phyloP scores from a whole-genome alignment of 2,797 vertebrate species.

The Hippopotamyrus pictus region DNA sequence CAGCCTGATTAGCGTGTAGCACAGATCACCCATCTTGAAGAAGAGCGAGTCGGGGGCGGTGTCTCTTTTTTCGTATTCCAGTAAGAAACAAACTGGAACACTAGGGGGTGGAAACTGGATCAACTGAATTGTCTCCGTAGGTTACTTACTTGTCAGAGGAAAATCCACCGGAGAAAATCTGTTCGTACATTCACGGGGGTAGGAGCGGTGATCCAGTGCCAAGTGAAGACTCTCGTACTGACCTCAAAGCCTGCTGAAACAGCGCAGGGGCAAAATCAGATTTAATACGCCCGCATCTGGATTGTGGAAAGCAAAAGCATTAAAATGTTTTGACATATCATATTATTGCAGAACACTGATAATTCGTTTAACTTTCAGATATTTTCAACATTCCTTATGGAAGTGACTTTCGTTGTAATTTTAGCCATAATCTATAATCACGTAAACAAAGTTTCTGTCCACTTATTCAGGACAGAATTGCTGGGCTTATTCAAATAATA shows the following conservation, averaged over 20 bases:
- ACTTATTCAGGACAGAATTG: neutral
- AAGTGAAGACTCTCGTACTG: neutral
- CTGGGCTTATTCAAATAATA: neutral
- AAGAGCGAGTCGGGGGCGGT: neutral
- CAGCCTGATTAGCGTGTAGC: neutral
- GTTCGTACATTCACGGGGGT: neutral
- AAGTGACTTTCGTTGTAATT: neutral
- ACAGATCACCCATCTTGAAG: neutral
- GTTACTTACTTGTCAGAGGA: conserved; percentile 7
- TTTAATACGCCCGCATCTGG: too few species aligned
- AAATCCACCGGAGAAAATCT: neutral
- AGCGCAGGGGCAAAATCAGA: neutral
- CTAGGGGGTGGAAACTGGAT: neutral
- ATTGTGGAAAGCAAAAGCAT: neutral
- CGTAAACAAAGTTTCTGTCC: neutral
- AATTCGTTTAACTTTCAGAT: neutral
- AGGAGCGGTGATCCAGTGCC: neutral
- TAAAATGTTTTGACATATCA: neutral
- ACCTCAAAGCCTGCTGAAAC: neutral
- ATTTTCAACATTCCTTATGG: neutral
- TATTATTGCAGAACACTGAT: neutral
- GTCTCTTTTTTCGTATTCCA: neutral
- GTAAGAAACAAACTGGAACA: neutral
- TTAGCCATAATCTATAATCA: neutral
- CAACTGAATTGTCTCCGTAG: neutral